Evolutionary conservation across 2,797 vertebrate genomes (phyloP).

Genomic region (Synaphobranchus kaupii): DNA sequence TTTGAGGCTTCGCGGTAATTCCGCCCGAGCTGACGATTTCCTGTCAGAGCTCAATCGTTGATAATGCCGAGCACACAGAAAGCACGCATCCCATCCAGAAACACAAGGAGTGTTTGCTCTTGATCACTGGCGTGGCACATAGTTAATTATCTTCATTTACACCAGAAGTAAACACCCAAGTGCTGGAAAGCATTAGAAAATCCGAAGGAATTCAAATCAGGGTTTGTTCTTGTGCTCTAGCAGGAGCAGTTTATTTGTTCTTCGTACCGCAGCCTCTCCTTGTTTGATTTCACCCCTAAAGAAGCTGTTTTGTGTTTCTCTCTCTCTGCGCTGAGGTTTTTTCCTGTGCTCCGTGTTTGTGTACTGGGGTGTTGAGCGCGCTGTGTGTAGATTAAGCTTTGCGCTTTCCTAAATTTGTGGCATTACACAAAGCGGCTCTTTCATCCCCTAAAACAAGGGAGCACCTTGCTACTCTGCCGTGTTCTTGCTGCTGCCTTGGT

Average conservation of each 20-base stretch:
- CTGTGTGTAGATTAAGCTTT: background rate
- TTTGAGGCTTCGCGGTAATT: background rate
- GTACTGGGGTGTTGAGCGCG: background rate
- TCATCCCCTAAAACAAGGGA: constrained; percentile 18
- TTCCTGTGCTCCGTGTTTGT: background rate
- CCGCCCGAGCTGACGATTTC: background rate
- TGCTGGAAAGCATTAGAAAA: constrained; percentile 47
- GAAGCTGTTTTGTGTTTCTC: constrained; percentile 46
- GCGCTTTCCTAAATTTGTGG: background rate
- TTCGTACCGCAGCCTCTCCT: constrained; percentile 25
- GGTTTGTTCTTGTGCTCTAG: constrained; percentile 28
- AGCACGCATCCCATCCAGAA: background rate
- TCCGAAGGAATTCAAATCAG: constrained; percentile 44
- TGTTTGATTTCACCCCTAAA: constrained; percentile 41
- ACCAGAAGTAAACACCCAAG: constrained; percentile 47
- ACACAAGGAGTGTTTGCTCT: constrained; percentile 13
- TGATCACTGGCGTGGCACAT: constrained; percentile 33
- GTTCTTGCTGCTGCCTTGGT: background rate
- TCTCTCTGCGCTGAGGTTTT: constrained; percentile 29
- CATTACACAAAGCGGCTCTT: background rate
- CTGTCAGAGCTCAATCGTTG: constrained; percentile 6
- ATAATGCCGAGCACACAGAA: constrained; percentile 7
- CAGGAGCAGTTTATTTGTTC: constrained; percentile 55
- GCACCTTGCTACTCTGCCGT: background rate
- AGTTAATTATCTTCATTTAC: constrained; percentile 49